Conservation (phyloP, 2,888 invertebrate species). For the Carabus problematicus region DNA sequence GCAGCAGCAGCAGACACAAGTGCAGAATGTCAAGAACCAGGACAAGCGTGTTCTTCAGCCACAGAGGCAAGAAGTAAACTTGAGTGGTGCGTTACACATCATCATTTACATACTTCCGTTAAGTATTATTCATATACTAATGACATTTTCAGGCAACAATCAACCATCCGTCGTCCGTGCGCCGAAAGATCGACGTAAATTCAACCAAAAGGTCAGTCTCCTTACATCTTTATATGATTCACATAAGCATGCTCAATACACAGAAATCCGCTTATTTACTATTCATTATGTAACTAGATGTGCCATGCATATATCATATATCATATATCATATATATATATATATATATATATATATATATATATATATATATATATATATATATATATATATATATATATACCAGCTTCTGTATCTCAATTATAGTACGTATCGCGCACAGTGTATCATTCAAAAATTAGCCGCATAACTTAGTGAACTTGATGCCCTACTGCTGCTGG, state of each 20-base stretch:
- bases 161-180: conserved; percentile 60
- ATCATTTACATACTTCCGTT: background rate
- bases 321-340: conserved; percentile 3
- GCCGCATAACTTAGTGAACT: conserved; percentile 34
- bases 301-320: too few relatives aligned
- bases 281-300: background rate
- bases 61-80: conserved; percentile 29
- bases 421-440: background rate
- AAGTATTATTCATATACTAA: background rate
- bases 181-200: conserved; percentile 62
- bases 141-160: conserved; percentile 35
- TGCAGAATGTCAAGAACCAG: conserved; percentile 55
- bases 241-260: too few relatives aligned
- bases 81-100: conserved; percentile 31
- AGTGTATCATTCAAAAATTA: conserved; percentile 19
- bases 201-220: conserved; percentile 61
- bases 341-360: too few relatives aligned
- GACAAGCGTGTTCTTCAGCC: conserved; percentile 57
- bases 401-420: conserved; percentile 2
- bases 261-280: background rate
- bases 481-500: conserved; percentile 29
- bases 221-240: background rate
- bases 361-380: conserved; percentile 1
- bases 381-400: background rate
- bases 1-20: conserved; percentile 29